Evolutionary conservation across 2,888 invertebrate genomes (phyloP).

Genomic region (Coenonympha glycerion): DNA sequence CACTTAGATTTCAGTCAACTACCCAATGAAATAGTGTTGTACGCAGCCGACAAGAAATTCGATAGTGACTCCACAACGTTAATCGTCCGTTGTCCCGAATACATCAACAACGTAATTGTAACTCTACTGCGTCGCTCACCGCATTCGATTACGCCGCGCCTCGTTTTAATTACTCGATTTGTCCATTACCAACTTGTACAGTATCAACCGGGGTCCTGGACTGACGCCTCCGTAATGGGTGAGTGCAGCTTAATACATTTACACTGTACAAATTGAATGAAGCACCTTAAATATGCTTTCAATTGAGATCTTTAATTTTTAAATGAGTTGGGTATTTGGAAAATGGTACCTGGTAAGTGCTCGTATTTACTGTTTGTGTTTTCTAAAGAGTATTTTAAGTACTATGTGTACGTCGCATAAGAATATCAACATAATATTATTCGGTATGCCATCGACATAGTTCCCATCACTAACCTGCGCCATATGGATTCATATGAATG

Average conservation of each 20-base stretch:
- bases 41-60: too few relatives aligned
- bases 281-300: not conserved
- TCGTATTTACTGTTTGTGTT: too few relatives aligned
- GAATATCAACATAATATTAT: too few relatives aligned
- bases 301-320: not conserved
- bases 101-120: constrained; percentile 4
- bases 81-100: not conserved
- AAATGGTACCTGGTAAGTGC: not conserved
- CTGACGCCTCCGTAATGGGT: constrained; percentile 13
- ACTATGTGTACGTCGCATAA: too few relatives aligned
- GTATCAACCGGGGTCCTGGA: constrained; percentile 14
- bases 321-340: not conserved
- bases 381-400: too few relatives aligned
- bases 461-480: too few relatives aligned
- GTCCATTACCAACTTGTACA: constrained; percentile 18
- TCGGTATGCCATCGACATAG: too few relatives aligned
- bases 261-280: not conserved
- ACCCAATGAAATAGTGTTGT: too few relatives aligned
- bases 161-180: constrained; percentile 23
- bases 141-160: constrained; percentile 19
- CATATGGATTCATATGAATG: too few relatives aligned
- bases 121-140: constrained; percentile 13
- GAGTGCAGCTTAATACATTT: constrained; percentile 1
- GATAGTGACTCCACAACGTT: too few relatives aligned
- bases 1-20: too few relatives aligned